Conservation (phyloP, 2,113 vertebrate species). For the Oryctolagus cuniculus region mOryCun1.1 NC_091438.1:137363001-137363500, state of each 20-base stretch:
- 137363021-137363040: not conserved
- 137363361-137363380: too few relatives aligned
- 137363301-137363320: too few relatives aligned
- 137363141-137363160: not conserved
- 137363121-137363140: not conserved
- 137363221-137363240: not conserved
- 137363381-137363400: too few relatives aligned
- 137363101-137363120: not conserved
- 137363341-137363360: too few relatives aligned
- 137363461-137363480: too few relatives aligned
- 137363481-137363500: too few relatives aligned
- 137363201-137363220: not conserved
- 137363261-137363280: too few relatives aligned
- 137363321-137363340: too few relatives aligned
- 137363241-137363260: not conserved
- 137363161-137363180: slow-evolving; percentile 8
- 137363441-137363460: too few relatives aligned
- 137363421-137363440: too few relatives aligned
- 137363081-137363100: not conserved
- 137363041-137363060: not conserved
- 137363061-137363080: slow-evolving; percentile 27
- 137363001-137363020: not conserved
- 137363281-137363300: too few relatives aligned
- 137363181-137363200: slow-evolving; percentile 7
- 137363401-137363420: too few relatives aligned